Base-by-base conservation (phyloP, 2,113 vertebrate species). In the Neolamprologus modestus region DNA sequence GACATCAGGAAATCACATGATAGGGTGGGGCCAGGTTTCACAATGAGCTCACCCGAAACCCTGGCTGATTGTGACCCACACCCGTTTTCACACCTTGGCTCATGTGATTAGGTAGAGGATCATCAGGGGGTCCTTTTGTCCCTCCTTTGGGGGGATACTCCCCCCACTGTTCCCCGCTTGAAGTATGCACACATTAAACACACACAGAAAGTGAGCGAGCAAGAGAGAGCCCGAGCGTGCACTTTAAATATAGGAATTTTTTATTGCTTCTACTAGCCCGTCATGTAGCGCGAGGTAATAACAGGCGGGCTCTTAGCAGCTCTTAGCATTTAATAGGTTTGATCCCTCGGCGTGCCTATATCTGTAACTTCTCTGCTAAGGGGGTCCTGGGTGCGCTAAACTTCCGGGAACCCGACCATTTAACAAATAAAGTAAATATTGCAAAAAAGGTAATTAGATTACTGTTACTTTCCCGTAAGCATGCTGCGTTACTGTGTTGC, bases 21-120 rank as follows among this genome's bases (percentile, higher is more conserved):
- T 47, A 8, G 4, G 45, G 19, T n/a, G 19, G 50, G 19, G 19
- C 19, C 0, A 53, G 9, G 9, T 53, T n/a, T 53, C 52, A 10
- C 19, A 53, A 21, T 53, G 52, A 21, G 52, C 19, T 53, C 19
- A 21, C 52, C 19, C 2, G 1, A n/a, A n/a, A 6, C 50, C 9
- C 19, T 53, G 52, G 19, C 52, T 53, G 52, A 53, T 53, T 53
- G 52, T 53, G 19, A 53, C 54, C 2, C 54, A 57, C 24, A 26
- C 54, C 54, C 1, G 0, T 13, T 57, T 57, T 57, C 54, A 57
- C 54, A 57, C 54, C 12, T 28, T 57, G 54, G 54, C 54, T 57
- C 12, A 57, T 26, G 54, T 57, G 24, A 57, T 57, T 57, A 57
- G 12, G 24, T 57, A 57, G 54, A 57, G 24, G 3, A 57, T 57